Evolutionary conservation across 2,113 vertebrate genomes (phyloP).

Genomic region (Bombycilla garrulus): DNA sequence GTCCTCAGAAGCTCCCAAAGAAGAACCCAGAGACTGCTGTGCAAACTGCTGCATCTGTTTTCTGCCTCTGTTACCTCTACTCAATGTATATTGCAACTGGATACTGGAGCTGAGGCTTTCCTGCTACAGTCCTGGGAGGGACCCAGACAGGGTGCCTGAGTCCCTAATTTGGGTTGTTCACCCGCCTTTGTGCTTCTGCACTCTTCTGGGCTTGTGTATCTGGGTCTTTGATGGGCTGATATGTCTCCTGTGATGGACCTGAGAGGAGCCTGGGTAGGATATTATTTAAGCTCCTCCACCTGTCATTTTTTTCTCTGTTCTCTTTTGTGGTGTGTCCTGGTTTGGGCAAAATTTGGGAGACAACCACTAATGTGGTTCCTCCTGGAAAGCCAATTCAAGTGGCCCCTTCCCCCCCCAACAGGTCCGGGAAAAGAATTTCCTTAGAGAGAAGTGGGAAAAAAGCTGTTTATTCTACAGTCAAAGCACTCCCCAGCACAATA

Average conservation of each 20-base stretch:
- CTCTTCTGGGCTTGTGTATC: not conserved
- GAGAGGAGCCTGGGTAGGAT: not conserved
- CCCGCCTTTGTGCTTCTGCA: not conserved
- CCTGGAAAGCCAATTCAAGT: no score
- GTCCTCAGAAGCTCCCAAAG: not conserved
- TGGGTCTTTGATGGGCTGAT: not conserved
- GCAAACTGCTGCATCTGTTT: not conserved
- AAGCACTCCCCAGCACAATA: no score
- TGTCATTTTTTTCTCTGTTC: not conserved
- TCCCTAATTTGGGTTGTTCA: not conserved
- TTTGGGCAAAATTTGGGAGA: no score
- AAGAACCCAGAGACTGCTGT: not conserved
- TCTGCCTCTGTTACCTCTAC: not conserved
- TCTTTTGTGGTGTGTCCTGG: not conserved
- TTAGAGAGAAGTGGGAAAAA: no score
- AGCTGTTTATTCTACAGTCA: no score
- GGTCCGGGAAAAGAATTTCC: no score
- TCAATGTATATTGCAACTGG: not conserved
- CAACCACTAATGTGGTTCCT: no score
- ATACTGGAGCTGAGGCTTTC: not conserved
- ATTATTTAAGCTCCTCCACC: not conserved
- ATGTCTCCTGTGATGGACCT: not conserved
- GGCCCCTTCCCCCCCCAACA: no score
- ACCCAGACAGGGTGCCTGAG: not conserved
- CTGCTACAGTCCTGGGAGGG: not conserved